A percentile compares a stretch with the other conserved stretches of the same genome.
Conservation (phyloP, 1,140 invertebrate genomes). For the Thereuonema tuberculata region DNA sequence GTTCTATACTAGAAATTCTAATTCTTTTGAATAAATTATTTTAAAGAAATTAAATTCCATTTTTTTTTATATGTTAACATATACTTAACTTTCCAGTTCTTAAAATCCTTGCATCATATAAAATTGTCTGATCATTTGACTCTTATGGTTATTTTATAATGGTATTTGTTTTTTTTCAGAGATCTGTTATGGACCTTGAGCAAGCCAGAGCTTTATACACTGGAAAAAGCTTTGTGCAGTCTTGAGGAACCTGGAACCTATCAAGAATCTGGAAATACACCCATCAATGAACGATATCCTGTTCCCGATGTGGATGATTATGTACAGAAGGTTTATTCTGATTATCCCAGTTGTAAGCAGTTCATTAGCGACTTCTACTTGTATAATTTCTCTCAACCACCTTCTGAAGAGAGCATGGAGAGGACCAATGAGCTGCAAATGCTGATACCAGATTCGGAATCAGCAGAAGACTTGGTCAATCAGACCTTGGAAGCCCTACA, state of each 20-base stretch:
- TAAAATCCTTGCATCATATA: neutral
- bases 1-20: no score
- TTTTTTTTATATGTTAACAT: neutral
- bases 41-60: neutral
- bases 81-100: neutral
- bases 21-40: no score
- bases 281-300: conserved; percentile 19
- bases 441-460: neutral
- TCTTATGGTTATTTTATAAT: no score
- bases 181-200: conserved; percentile 79
- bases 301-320: conserved; percentile 50
- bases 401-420: neutral
- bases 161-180: conserved; percentile 29
- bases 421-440: neutral
- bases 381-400: conserved; percentile 16
- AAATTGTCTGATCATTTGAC: neutral
- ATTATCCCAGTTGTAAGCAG: conserved; percentile 49
- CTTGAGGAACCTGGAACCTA: conserved; percentile 53
- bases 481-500: no score
- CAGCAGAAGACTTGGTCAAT: conserved; percentile 3
- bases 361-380: conserved; percentile 40
- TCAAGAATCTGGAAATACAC: neutral
- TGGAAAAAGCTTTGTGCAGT: conserved; percentile 80
- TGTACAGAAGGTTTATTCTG: conserved; percentile 52
- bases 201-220: conserved; percentile 58